Evolutionary conservation across 1,140 invertebrate genomes (phyloP).

Genomic region (Cydia pomonella): DNA sequence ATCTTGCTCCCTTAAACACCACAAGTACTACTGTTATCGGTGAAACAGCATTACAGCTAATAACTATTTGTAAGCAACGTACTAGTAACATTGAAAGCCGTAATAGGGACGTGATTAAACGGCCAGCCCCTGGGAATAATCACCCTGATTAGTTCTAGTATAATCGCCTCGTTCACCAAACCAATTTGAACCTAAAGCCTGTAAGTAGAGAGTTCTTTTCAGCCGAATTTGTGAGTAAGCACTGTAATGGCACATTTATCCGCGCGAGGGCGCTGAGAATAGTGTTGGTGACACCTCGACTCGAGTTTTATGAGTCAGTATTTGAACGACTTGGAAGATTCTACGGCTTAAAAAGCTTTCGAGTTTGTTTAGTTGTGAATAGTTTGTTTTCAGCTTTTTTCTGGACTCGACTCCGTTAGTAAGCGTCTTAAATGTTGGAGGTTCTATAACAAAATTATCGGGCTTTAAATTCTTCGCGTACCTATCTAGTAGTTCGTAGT

Average conservation of each 20-base stretch:
- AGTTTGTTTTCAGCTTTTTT: too few species aligned
- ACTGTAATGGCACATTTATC: constrained; percentile 2
- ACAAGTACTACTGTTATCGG: background rate
- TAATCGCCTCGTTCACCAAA: background rate
- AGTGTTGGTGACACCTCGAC: background rate
- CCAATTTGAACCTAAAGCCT: background rate
- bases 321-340: too few species aligned
- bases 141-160: constrained; percentile 28
- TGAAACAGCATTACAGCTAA: background rate
- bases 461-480: too few species aligned
- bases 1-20: background rate
- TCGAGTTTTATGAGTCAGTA: background rate
- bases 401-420: background rate
- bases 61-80: background rate
- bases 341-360: too few species aligned
- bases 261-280: background rate
- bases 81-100: constrained; percentile 1
- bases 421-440: too few species aligned
- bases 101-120: constrained; percentile 20
- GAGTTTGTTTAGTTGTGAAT: too few species aligned
- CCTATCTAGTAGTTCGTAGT: too few species aligned
- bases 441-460: too few species aligned
- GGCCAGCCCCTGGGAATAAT: constrained; percentile 15
- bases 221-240: background rate
- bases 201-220: background rate